phyloP scores from a whole-genome alignment of 2,888 invertebrate species.

The Troides helena region DNA sequence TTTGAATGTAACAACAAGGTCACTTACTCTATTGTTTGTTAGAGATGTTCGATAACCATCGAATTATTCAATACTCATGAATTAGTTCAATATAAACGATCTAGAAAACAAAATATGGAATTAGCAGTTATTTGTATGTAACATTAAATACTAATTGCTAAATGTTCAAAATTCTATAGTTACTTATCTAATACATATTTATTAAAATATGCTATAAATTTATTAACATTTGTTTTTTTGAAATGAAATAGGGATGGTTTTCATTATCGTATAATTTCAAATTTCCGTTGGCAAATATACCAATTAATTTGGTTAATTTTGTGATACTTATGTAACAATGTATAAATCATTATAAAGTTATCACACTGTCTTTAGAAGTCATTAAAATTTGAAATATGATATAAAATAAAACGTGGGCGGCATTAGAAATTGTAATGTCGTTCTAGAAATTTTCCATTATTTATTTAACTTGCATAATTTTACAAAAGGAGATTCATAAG shows the following conservation, averaged over 20 bases:
- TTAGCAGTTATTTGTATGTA: too few relatives aligned
- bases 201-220: too few relatives aligned
- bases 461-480: neutral
- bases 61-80: neutral
- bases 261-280: neutral
- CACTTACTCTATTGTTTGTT: neutral
- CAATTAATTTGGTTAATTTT: neutral
- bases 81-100: neutral
- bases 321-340: neutral
- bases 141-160: too few relatives aligned
- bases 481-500: neutral
- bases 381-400: conserved; percentile 15
- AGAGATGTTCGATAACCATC: neutral
- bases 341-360: conserved; percentile 9
- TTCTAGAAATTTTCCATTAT: neutral
- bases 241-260: neutral
- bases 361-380: conserved; percentile 15
- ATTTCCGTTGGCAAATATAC: neutral
- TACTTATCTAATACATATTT: too few relatives aligned
- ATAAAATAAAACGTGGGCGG: conserved; percentile 14
- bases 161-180: too few relatives aligned
- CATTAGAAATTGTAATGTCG: neutral
- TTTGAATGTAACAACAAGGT: conserved; percentile 18
- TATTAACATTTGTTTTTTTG: too few relatives aligned
- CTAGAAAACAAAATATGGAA: neutral